A percentile compares a stretch with the other conserved stretches of the same genome.
phyloP scores from a whole-genome alignment of 2,113 vertebrate genomes.

The Hassar affinis region DNA sequence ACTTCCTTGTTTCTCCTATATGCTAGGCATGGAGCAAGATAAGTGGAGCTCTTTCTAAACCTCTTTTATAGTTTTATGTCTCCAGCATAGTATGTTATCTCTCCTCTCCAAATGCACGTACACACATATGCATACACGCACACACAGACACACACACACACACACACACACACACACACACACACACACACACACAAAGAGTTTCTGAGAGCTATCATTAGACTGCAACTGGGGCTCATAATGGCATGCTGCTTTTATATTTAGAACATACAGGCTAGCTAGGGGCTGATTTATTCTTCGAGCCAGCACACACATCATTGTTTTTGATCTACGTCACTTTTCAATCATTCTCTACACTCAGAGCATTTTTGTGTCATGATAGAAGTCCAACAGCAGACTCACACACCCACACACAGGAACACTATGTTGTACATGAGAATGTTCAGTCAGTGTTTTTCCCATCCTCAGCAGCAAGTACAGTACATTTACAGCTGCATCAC shows the following conservation, averaged over 20 bases:
- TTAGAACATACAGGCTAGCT: conserved; percentile 42
- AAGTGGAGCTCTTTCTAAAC: not conserved
- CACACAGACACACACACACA: no score
- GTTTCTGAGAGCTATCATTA: conserved; percentile 48
- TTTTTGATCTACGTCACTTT: not conserved
- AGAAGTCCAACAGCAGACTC: not conserved
- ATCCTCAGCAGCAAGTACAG: not conserved
- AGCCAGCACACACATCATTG: not conserved
- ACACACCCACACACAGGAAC: not conserved
- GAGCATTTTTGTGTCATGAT: not conserved
- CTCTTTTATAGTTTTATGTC: conserved; percentile 8
- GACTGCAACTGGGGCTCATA: conserved; percentile 33
- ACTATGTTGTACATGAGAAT: not conserved
- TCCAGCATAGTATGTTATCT: not conserved
- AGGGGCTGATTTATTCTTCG: conserved; percentile 32
- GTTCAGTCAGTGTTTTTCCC: not conserved
- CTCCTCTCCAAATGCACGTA: not conserved
- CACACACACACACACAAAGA: conserved; percentile 11
- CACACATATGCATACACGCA: not conserved
- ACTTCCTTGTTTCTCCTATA: conserved; percentile 21
- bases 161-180: not conserved
- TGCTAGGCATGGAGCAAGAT: conserved; percentile 8
- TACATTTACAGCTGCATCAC: not conserved
- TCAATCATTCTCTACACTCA: not conserved
- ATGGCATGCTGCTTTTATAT: conserved; percentile 47